Percentiles rank a stretch among this genome's conserved stretches.
Conservation (phyloP, 2,888 invertebrate species). For the Galeopsomyia nigrocyanea region DNA sequence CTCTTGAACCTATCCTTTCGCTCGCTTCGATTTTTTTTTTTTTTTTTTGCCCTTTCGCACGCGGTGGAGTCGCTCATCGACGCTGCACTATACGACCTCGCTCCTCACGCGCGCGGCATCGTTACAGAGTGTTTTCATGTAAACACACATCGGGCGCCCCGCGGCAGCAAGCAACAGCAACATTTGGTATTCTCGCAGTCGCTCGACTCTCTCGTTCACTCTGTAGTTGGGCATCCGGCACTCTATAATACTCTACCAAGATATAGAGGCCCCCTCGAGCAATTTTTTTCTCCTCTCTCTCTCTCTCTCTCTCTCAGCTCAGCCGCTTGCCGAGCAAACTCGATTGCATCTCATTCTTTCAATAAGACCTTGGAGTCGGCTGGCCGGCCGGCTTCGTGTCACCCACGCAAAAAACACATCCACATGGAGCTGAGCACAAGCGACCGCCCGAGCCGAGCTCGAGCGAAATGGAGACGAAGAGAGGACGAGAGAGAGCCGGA, state of each 20-base stretch:
- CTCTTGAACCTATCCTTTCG: slow-evolving; percentile 40
- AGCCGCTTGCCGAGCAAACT: slow-evolving; percentile 45
- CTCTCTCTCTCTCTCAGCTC: slow-evolving; percentile 33
- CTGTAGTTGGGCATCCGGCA: slow-evolving; percentile 63
- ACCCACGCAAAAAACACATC: slow-evolving; percentile 42
- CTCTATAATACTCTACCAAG: slow-evolving; percentile 52
- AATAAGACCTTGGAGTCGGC: slow-evolving; percentile 54
- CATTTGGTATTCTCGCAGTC: slow-evolving; percentile 64
- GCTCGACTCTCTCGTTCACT: slow-evolving; percentile 60
- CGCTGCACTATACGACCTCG: slow-evolving; percentile 21
- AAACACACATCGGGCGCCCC: slow-evolving; percentile 56
- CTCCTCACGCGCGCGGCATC: slow-evolving; percentile 43
- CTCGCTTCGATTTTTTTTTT: slow-evolving; percentile 11
- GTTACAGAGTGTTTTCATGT: slow-evolving; percentile 57
- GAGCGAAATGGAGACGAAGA: slow-evolving; percentile 1
- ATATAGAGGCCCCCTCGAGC: slow-evolving; percentile 44
- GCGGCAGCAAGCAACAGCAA: slow-evolving; percentile 17
- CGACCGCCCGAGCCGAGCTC: slow-evolving; percentile 20
- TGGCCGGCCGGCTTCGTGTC: slow-evolving; percentile 39
- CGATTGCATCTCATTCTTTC: slow-evolving; percentile 58
- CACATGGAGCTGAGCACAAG: slow-evolving; percentile 17
- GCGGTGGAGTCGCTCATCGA: slow-evolving; percentile 43
- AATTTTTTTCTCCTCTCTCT: slow-evolving; percentile 45
- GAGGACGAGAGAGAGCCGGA: slow-evolving; percentile 28
- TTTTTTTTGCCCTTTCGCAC: slow-evolving; percentile 39